These are phyloP conservation scores for Dasypus novemcinctus DNA, from an alignment of 2,113 vertebrate genomes.

Conservation along the genomic window DNA sequence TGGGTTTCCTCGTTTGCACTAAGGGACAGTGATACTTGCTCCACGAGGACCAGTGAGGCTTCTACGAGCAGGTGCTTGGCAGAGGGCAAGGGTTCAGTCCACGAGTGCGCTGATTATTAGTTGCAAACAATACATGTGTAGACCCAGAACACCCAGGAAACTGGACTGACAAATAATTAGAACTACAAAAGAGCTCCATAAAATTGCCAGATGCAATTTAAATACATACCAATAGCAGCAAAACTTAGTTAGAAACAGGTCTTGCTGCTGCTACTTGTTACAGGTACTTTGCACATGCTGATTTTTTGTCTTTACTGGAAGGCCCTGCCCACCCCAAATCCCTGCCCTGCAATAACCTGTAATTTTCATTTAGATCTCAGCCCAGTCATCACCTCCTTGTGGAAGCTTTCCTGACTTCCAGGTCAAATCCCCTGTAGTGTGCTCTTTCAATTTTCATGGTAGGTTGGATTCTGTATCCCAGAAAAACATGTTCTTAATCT, in stretches of 20 bases:
- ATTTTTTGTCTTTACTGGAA: rapidly evolving
- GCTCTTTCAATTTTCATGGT: background rate
- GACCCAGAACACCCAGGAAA: background rate
- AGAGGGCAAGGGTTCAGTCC: background rate
- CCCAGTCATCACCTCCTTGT: background rate
- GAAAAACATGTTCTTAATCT: too few species aligned
- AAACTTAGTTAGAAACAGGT: background rate
- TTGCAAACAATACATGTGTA: background rate
- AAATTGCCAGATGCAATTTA: background rate
- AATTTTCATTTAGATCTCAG: background rate
- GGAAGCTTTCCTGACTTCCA: background rate
- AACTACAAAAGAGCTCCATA: background rate
- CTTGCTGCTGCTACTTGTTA: background rate
- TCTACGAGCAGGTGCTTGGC: background rate
- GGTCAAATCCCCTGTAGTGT: background rate
- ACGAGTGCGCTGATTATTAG: background rate
- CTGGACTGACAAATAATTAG: background rate
- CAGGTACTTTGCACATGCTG: rapidly evolving
- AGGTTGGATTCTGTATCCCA: too few species aligned
- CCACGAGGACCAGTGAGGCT: background rate
- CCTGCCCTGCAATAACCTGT: background rate
- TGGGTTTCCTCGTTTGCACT: background rate
- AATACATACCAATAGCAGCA: background rate
- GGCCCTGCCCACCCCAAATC: background rate
- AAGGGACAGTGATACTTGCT: rapidly evolving